phyloP scores from a whole-genome alignment of 2,797 vertebrate genomes.

The Cheirogaleus major region DNA sequence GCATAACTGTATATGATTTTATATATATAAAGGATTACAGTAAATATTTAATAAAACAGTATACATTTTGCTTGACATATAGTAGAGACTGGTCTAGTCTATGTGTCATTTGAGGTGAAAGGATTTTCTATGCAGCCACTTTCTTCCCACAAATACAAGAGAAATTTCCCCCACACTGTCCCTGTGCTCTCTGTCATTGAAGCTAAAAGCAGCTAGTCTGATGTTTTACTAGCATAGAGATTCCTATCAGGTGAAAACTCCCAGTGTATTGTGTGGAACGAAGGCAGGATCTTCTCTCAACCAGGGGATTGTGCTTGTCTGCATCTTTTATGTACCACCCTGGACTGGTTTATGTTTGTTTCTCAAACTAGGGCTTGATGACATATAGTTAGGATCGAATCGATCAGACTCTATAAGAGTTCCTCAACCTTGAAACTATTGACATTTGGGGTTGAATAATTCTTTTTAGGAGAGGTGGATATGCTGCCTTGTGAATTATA shows the following conservation, averaged over 20 bases:
- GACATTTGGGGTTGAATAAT: background rate
- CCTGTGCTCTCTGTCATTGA: background rate
- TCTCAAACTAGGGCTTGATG: background rate
- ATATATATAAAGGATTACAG: background rate
- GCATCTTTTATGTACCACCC: background rate
- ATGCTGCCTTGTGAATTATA: background rate
- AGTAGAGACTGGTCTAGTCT: background rate
- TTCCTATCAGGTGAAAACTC: background rate
- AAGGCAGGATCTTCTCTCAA: background rate
- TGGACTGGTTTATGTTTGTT: background rate
- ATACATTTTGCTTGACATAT: background rate
- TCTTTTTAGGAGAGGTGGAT: background rate
- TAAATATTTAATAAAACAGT: background rate
- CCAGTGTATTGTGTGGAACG: no score
- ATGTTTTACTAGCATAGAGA: background rate
- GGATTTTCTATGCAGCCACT: background rate
- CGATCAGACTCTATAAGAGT: background rate
- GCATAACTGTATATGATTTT: background rate
- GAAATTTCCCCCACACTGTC: background rate
- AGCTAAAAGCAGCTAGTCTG: background rate
- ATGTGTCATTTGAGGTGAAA: background rate
- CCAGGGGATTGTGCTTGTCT: background rate
- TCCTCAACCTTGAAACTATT: background rate
- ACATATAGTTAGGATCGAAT: background rate
- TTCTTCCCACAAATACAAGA: background rate